Base-by-base conservation (phyloP, 2,888 invertebrate genomes). In the Microplitis manilae region DNA sequence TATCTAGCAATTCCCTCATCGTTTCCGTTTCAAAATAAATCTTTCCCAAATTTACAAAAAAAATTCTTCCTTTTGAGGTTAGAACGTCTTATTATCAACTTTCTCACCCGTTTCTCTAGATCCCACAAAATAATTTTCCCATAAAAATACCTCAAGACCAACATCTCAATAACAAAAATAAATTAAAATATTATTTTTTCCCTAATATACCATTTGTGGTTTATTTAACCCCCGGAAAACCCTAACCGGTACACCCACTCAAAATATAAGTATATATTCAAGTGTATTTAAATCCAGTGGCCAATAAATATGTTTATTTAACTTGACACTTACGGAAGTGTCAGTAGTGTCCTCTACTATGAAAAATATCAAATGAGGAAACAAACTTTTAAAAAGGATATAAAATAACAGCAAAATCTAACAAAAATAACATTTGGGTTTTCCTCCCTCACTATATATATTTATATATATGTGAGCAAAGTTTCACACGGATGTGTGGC, bases 261-360 rank as follows among this genome's bases (percentile, higher is more conserved):
- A 50, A 50, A 9, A 50, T 13, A 13, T 8, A 8, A 50, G 50
- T 50, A 50, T 50, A 50, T 50, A 50, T 50, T 50, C 50, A 50
- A 50, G 50, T 50, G 50, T 50, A 50, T 50, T 50, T 50, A 50
- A 50, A 13, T 6, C 50, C 13, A 50, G 50, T 50, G 50, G 50
- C 50, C 50, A 50, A 50, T 50, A 50, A 50, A 50, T 50, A 50
- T 50, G 50, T 50, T 50, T 50, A 50, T 50, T 50, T 50, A 50
- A 50, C 50, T 50, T 50, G 50, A 50, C 50, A 50, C 50, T 5
- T 30, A 50, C 50, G 50, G 50, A 50, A 50, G 50, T 50, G 50
- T 50, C 50, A 13, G 50, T 13, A 50, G 50, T 50, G 50, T 50
- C 50, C 50, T 50, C 50, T 50, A 5, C 30, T 30, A 30, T 30